Evolutionary conservation across 2,113 vertebrate species (phyloP).

Genomic region (Cardinalis cardinalis): DNA sequence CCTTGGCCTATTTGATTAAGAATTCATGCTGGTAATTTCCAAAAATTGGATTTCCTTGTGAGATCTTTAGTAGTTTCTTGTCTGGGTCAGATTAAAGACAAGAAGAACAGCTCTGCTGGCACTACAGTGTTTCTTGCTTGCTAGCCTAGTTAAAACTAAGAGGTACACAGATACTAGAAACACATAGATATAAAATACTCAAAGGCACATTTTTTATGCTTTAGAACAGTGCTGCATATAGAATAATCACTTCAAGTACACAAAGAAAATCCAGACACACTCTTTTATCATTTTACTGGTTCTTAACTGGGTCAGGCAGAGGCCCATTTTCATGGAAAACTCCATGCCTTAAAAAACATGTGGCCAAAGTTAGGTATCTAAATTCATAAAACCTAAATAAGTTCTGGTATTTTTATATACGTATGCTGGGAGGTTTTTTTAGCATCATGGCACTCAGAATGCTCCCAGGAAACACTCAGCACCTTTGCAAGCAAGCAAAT

Average conservation of each 20-base stretch:
- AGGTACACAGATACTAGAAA: conserved; percentile 13
- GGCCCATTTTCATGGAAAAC: background rate
- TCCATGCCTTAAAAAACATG: background rate
- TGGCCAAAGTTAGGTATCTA: background rate
- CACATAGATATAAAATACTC: background rate
- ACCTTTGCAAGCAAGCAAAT: background rate
- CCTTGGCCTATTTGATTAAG: conserved; percentile 35
- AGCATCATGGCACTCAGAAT: background rate
- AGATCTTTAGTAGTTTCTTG: conserved; percentile 30
- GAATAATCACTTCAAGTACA: background rate
- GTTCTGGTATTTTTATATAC: background rate
- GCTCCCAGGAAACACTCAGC: background rate
- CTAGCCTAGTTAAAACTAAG: conserved; percentile 17
- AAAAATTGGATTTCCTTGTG: conserved; percentile 52
- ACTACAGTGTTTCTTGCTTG: conserved; percentile 15
- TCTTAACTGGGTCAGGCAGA: conserved; percentile 31
- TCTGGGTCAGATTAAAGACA: conserved; percentile 50
- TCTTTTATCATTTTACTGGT: background rate
- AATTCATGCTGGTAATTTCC: conserved; percentile 60
- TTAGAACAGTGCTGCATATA: background rate
- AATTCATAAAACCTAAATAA: background rate
- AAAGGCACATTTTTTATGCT: background rate
- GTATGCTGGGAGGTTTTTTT: background rate
- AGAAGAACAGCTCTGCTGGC: conserved; percentile 35
- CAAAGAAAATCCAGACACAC: background rate